Evolutionary conservation across 2,888 invertebrate species (phyloP).

Genomic region (Oconnorella tubifera): DNA sequence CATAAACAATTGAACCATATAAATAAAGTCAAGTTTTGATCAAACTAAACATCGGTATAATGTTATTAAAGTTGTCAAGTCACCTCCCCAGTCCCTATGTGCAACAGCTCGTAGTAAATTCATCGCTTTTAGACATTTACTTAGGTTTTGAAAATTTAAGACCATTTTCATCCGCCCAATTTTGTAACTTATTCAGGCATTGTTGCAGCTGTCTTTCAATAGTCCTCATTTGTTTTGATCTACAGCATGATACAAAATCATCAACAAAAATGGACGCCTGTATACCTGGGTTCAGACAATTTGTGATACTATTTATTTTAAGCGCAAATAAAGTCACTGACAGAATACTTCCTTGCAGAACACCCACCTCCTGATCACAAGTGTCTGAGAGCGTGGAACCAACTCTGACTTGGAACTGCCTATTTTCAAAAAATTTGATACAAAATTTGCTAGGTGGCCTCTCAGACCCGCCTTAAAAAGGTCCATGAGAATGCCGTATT

Average conservation of each 20-base stretch:
- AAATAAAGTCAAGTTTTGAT: slow-evolving; percentile 31
- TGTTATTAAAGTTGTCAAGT: neutral
- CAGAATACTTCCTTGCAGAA: slow-evolving; percentile 17
- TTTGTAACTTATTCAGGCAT: slow-evolving; percentile 6
- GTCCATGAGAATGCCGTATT: slow-evolving; percentile 26
- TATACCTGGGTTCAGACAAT: no score
- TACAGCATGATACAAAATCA: neutral
- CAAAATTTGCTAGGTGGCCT: slow-evolving; percentile 29
- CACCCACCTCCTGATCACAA: slow-evolving; percentile 12
- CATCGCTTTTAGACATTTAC: slow-evolving; percentile 28
- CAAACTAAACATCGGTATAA: slow-evolving; percentile 23
- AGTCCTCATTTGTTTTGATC: slow-evolving; percentile 1
- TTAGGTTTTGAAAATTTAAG: slow-evolving; percentile 27
- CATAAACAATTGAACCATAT: slow-evolving; percentile 28
- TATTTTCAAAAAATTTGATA: slow-evolving; percentile 8
- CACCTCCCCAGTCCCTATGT: neutral
- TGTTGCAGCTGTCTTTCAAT: slow-evolving; percentile 19
- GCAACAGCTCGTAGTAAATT: slow-evolving; percentile 29
- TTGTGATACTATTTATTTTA: no score
- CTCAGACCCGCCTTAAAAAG: slow-evolving; percentile 28
- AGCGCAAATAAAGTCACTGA: slow-evolving; percentile 23
- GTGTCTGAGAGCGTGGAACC: neutral
- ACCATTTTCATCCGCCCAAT: slow-evolving; percentile 22
- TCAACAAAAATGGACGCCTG: neutral
- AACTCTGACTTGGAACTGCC: neutral